Evolutionary conservation across 2,888 invertebrate genomes (phyloP), one percentile per base, ranked within the genome.

Genomic region (Caenorhabditis wallacei): DNA sequence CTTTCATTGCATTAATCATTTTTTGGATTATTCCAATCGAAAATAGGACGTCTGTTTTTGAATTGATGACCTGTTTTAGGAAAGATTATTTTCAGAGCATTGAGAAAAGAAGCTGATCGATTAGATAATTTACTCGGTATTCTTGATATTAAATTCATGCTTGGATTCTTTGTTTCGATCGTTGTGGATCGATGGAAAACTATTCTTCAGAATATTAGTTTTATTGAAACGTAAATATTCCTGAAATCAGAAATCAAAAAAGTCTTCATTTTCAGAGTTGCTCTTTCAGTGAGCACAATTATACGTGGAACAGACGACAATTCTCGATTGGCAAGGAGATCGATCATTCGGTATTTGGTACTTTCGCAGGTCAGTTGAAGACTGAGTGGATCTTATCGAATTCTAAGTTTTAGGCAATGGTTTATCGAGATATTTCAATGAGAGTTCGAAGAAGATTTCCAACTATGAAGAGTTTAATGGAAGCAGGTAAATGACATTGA

Each of bases 381-480:
- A 43, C 7, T 59, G 0, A 20, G 11, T 30, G 43, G 35, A 18
- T 18, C 16, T 40, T 11, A 40, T 4, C 24, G 10, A 24, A 20
- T n/a, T 26, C 56, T 53, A 3, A 37, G 18, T 10, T 20, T 20
- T 84, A 89, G 82, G 70, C 88, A 18, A 80, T 89, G 40, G 88
- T 89, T 10, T 89, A 87, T 40, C 82, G 89, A 24, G 89, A 89
- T 70, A 88, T 89, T 48, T 89, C 89, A 2, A 85, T 89, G 76
- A 81, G 85, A 68, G 88, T 88, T 24, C 81, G 89, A 7, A 56
- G 88, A 24, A 71, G 89, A 20, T 89, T 88, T 46, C 89, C 89
- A 2, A 86, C 85, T 1, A 81, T 86, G 74, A 80, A 85, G 63
- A 72, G 88, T 11, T 69, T 89, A 1, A 80, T 89, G 22, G 72